phyloP scores from a whole-genome alignment of 2,888 invertebrate species.

The Pristionchus entomophagus region DNA sequence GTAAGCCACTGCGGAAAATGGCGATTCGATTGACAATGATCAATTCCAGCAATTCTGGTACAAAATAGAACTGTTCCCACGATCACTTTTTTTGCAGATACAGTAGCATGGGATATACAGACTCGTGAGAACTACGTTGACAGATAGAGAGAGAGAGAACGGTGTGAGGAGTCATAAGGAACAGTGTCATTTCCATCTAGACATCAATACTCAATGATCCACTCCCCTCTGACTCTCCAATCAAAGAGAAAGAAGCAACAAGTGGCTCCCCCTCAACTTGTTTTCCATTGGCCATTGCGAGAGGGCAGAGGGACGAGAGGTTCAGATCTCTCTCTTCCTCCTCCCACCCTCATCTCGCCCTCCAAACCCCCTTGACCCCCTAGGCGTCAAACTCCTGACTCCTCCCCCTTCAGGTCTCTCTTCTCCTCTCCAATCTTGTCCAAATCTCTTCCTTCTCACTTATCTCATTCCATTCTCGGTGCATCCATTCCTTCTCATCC shows the following conservation, averaged over 20 bases:
- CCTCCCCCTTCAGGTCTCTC: slow-evolving; percentile 27
- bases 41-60: background rate
- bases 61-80: slow-evolving; percentile 7
- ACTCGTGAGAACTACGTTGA: slow-evolving; percentile 9
- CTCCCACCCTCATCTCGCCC: background rate
- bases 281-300: background rate
- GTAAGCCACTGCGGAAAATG: background rate
- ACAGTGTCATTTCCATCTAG: background rate
- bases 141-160: background rate
- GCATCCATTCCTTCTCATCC: background rate
- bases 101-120: background rate
- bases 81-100: slow-evolving; percentile 2
- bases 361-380: slow-evolving; percentile 25
- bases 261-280: slow-evolving; percentile 20
- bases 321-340: background rate
- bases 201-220: slow-evolving; percentile 9
- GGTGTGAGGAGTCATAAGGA: no score
- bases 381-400: slow-evolving; percentile 38
- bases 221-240: slow-evolving; percentile 6
- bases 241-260: slow-evolving; percentile 2
- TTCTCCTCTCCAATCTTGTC: slow-evolving; percentile 13
- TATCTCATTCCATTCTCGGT: slow-evolving; percentile 29
- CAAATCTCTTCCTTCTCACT: slow-evolving; percentile 20
- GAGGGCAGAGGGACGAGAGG: slow-evolving; percentile 13
- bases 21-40: background rate